Evolutionary conservation across 2,888 invertebrate species (phyloP), one percentile per base, ranked within the genome.

Genomic region (Cheilosia pagana): DNA sequence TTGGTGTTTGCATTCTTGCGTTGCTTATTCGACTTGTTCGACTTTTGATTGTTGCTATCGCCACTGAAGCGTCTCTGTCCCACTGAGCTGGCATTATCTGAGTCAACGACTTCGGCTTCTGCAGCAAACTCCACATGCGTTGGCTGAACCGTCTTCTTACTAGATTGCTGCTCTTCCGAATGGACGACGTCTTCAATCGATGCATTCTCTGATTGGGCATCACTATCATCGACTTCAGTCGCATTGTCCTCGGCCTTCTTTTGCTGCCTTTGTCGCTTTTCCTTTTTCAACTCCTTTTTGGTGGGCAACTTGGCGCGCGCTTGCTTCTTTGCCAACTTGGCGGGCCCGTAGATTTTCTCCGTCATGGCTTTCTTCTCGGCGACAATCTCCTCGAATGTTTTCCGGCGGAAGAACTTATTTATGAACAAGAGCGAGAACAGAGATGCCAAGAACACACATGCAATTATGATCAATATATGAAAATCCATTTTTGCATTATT

Each of bases 401-500:
- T 92, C 75, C 91, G 90, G 62, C 91, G 89, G 76, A 91, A 91
- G 83, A 92, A 90, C 87, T 91, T 91, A 78, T 91, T 91, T 72
- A 92, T 91, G 81, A 92, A 91, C 65, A 92, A 86, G 76, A 92
- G 89, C 23, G 92, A 92, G 67, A 90, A 87, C 71, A 92, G 87
- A 50, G 92, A 92, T 23, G 90, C 91, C 88, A 91, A 88, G 87
- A 92, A 90, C 63, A 92, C 90, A 88, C 91, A 91, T 86, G 90
- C 89, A 88, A 92, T 92, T 87, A 92, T 90, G 87, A 90, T 89
- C 87, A 91, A 89, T 87, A 92, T 90, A 88, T 91, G 91, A 79
- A 92, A 90, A 89, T 92, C 92, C 92, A 92, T 92, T 88, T 90
- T 91, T 90, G 90, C 91, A 91, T 91, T 25, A 90, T 83, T 89